Base-by-base conservation (phyloP, 2,797 vertebrate genomes). In the Sebastes diaconus region DNA sequence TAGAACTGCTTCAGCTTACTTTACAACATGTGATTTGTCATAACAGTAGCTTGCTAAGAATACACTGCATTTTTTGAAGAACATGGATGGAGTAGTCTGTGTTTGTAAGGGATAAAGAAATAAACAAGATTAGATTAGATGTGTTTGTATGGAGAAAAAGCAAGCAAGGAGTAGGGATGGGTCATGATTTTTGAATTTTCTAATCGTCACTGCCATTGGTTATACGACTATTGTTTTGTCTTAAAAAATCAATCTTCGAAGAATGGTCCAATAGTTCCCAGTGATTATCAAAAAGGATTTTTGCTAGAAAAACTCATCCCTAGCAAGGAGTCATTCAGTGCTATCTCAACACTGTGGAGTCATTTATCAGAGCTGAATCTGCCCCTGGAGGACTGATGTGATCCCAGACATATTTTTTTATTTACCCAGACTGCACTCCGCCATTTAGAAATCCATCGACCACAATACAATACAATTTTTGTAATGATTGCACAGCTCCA, bases 301-400 rank as follows among this genome's bases (percentile, higher is more conserved):
- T 54, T n/a, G 52, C 52, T 22, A n/a, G 52, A 54, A 54, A 54
- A 9, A 10, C 10, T 10, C 20, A 54, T 54, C 18, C 46, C 46
- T 52, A 71, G 24, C 54, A 50, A 73, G 25, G 22, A 68, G 29
- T 54, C 64, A 57, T 68, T 64, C 32, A 55, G 46, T 58, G 70
- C 55, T 54, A 32, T 77, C 39, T 69, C 66, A 29, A 68, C 77
- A 66, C 50, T 4, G 22, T 77, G n/a, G 59, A 76, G 50, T 72
- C 46, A 79, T 87, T 79, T 39, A 79, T 90, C 77, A 86, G 81
- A 75, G 24, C 42, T 63, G 46, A 46, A 80, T 85, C 75, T 59
- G 24, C 24, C 60, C 67, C 57, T 6, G 54, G 66, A 84, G 76
- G 74, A 74, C 34, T 67, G 58, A 75, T 68, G 60, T 73, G 84